Conservation (phyloP, 2,797 vertebrate species). For the Prionace glauca region DNA sequence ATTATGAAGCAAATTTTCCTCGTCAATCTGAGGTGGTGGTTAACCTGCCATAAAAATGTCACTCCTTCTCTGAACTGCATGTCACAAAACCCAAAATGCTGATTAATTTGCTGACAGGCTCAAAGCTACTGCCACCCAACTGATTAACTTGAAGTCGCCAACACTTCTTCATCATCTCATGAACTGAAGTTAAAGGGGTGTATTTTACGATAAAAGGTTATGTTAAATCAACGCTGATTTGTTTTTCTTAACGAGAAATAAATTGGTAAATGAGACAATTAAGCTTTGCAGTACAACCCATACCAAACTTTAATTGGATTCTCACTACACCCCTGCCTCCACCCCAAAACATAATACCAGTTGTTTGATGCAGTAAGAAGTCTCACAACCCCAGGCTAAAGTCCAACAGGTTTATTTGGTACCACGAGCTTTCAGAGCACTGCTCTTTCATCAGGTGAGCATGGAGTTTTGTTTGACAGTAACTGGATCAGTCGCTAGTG, state of each 20-base stretch:
- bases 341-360: background rate
- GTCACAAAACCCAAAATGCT: background rate
- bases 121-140: background rate
- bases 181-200: background rate
- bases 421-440: too few relatives aligned
- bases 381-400: too few relatives aligned
- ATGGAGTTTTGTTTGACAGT: background rate
- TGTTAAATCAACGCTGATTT: background rate
- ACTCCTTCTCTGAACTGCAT: background rate
- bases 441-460: too few relatives aligned
- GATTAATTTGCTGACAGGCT: background rate
- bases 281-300: background rate
- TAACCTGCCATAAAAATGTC: constrained; percentile 19
- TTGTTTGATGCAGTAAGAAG: too few relatives aligned
- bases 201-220: background rate
- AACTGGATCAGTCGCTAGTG: background rate
- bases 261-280: background rate
- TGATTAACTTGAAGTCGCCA: background rate
- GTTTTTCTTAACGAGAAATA: background rate
- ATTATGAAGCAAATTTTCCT: constrained; percentile 29
- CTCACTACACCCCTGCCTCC: too few relatives aligned
- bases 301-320: background rate
- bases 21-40: background rate
- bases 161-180: background rate
- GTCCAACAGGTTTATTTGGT: too few relatives aligned